A percentile compares a stretch with the other conserved stretches of the same genome.
Evolutionary conservation across 2,888 invertebrate genomes (phyloP).

Genomic region (Trichacis sp.): DNA sequence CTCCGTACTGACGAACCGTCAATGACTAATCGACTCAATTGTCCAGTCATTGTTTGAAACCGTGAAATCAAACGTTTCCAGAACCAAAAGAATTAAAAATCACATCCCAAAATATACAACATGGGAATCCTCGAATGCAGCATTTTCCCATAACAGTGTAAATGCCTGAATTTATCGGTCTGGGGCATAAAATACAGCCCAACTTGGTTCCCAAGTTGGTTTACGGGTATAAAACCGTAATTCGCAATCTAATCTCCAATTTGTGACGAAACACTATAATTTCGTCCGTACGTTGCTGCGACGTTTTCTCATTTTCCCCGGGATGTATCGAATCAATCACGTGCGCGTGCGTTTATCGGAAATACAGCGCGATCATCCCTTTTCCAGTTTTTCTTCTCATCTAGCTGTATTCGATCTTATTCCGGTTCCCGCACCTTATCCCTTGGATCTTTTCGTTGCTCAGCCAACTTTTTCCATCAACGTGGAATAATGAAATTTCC

Average conservation of each 20-base stretch:
- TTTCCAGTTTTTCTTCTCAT: slow-evolving; percentile 30
- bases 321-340: slow-evolving; percentile 40
- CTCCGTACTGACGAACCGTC: too few relatives aligned
- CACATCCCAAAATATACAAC: too few relatives aligned
- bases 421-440: slow-evolving; percentile 31
- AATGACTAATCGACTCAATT: too few relatives aligned
- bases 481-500: slow-evolving; percentile 30
- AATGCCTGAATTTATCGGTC: too few relatives aligned
- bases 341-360: slow-evolving; percentile 26
- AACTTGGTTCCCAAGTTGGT: background rate
- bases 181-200: background rate
- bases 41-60: too few relatives aligned
- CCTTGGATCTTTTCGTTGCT: too few relatives aligned
- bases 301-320: slow-evolving; percentile 29
- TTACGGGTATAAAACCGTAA: background rate
- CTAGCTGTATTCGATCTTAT: slow-evolving; percentile 40
- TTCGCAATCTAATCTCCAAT: slow-evolving; percentile 4
- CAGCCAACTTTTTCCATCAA: slow-evolving; percentile 41
- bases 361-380: slow-evolving; percentile 35
- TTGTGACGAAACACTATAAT: slow-evolving; percentile 1
- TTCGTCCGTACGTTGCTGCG: slow-evolving; percentile 14
- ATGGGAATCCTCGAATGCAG: too few relatives aligned
- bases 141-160: too few relatives aligned
- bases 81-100: too few relatives aligned
- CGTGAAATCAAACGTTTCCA: too few relatives aligned